Evolutionary conservation across 2,113 vertebrate genomes (phyloP), one percentile per base, ranked within the genome.

Genomic region (Morone saxatilis): DNA sequence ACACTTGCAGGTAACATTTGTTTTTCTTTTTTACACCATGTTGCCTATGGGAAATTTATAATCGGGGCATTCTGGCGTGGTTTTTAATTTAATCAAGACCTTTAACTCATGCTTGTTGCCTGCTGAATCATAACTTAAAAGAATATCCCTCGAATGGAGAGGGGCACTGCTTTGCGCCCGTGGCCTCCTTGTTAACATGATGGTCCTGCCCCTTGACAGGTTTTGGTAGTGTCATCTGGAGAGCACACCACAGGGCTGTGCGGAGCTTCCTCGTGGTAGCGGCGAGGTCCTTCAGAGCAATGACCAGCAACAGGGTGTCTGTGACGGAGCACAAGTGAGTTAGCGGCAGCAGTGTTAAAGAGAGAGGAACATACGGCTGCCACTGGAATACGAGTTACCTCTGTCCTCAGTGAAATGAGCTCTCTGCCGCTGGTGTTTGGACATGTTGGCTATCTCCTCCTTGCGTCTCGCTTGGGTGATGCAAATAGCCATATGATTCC

Each of bases 241-340:
- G 85, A 7, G 94, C 93, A 43, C 91, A 94, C 94, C 95, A 96
- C 78, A 96, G 86, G 43, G 92, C 91, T 1, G 90, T 94, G 53
- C 95, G 83, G 38, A 94, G 90, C 72, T 78, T 94, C 81, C 89
- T 92, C 8, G 96, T 96, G 71, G 91, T 83, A 20, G 61, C 66
- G 61, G 84, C 66, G 0, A 96, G 90, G 45, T 95, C 94, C 75
- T 92, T 94, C 31, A 96, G 80, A 5, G 94, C 93, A 6, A 83
- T 61, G 50, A 86, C 88, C 89, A 95, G 31, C 67, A 93, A 68
- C 47, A 93, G 22, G n/a, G 87, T 75, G 53, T 94, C 96, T 96
- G 43, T 25, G 36, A 80, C 75, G 68, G 11, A 47, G 3, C 10
- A 83, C 8, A 60, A 62, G 20, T 7, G 9, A 43, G 50, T 78